Evolutionary conservation across 2,797 vertebrate species (phyloP).

Genomic region (Propithecus perrieri): DNA sequence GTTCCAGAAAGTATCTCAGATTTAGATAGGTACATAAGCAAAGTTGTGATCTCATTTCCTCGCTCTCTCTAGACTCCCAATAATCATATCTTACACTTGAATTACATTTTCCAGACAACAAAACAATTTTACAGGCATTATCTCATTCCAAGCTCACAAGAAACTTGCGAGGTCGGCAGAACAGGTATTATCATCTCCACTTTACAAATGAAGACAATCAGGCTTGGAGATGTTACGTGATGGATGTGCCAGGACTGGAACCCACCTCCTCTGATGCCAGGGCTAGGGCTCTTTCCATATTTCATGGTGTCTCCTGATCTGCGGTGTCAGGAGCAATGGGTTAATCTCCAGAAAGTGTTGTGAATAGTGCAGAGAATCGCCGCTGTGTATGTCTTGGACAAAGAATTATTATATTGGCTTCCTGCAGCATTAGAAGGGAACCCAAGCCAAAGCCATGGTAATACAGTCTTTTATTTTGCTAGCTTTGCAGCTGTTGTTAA

Average conservation of each 20-base stretch:
- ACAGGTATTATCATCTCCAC: background rate
- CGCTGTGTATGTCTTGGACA: conserved; percentile 76
- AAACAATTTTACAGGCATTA: background rate
- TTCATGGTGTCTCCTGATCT: conserved; percentile 26
- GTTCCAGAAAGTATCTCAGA: background rate
- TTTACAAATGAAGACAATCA: background rate
- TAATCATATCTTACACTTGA: background rate
- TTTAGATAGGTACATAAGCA: background rate
- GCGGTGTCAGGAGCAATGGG: conserved; percentile 41
- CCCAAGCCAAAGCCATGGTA: conserved; percentile 36
- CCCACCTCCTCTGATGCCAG: background rate
- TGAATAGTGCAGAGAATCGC: conserved; percentile 72
- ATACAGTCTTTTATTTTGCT: conserved; percentile 68
- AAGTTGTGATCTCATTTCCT: conserved; percentile 29
- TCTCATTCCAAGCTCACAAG: background rate
- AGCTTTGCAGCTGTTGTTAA: conserved; percentile 75
- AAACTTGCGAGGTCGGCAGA: background rate
- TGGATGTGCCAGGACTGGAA: background rate
- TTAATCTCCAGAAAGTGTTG: conserved; percentile 69
- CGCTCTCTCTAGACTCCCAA: conserved; percentile 32
- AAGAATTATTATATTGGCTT: conserved; percentile 79
- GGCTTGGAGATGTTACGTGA: background rate
- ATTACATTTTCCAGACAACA: conserved; percentile 12
- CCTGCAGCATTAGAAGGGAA: conserved; percentile 57
- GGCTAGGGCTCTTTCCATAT: background rate